Percentiles rank a stretch among this genome's conserved stretches.
Evolutionary conservation across 2,888 invertebrate species (phyloP).

Genomic region (Omphaloscelis lunosa): DNA sequence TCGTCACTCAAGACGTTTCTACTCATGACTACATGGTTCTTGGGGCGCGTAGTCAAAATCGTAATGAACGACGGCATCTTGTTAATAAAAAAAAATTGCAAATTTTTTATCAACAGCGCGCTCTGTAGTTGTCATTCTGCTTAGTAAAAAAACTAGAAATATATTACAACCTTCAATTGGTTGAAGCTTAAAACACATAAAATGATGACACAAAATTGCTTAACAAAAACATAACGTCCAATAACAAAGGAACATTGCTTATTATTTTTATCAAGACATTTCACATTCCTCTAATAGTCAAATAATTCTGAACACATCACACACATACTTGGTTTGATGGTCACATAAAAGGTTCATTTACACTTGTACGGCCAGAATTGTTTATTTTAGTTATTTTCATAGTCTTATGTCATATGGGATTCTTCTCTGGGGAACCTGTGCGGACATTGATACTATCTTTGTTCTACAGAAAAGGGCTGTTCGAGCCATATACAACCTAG

Average conservation of each 20-base stretch:
- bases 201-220: constrained; percentile 7
- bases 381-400: no score
- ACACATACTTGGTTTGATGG: not conserved
- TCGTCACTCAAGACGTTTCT: not conserved
- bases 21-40: not conserved
- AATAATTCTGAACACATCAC: not conserved
- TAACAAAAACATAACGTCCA: not conserved
- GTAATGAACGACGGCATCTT: not conserved
- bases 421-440: no score
- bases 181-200: not conserved
- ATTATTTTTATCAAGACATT: not conserved
- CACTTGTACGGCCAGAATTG: no score
- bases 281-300: not conserved
- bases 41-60: not conserved
- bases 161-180: not conserved
- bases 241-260: not conserved
- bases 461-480: no score
- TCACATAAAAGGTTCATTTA: constrained; percentile 30
- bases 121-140: not conserved
- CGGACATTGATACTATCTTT: no score
- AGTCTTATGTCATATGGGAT: no score
- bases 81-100: no score
- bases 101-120: no score
- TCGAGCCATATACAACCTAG: no score
- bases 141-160: not conserved